Percentiles rank a stretch among this genome's conserved stretches.
phyloP scores from a whole-genome alignment of 92 coral and sea anemone genomes.

The Umimayanthus kanabou region DNA sequence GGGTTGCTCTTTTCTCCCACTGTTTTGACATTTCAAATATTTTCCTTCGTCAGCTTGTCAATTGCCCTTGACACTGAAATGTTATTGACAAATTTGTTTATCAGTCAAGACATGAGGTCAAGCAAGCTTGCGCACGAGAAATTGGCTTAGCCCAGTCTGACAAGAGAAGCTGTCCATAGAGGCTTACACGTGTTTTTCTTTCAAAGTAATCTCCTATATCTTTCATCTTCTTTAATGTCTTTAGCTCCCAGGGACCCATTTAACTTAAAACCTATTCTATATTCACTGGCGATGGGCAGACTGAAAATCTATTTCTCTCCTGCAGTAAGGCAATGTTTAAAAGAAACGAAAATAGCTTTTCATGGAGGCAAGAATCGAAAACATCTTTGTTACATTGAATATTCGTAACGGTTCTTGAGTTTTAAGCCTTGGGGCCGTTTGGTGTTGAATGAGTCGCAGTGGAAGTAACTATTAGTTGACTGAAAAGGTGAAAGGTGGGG shows the following conservation, averaged over 20 bases:
- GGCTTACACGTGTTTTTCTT: constrained; percentile 30
- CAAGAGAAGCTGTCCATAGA: constrained; percentile 13
- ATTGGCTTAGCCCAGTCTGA: constrained; percentile 11
- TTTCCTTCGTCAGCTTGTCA: constrained; percentile 19
- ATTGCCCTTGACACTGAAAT: not conserved
- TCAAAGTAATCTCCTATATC: not conserved
- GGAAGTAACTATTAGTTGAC: constrained; percentile 4
- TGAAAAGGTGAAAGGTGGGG: constrained; percentile 33
- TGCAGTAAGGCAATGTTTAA: not conserved
- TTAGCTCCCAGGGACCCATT: not conserved
- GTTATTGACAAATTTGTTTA: constrained; percentile 22
- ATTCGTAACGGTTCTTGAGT: not conserved
- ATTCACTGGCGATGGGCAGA: not conserved
- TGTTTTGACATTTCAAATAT: not conserved
- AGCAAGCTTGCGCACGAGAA: not conserved
- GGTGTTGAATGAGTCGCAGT: constrained; percentile 32
- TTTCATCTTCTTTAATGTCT: not conserved
- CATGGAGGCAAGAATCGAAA: constrained; percentile 9
- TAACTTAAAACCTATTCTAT: not conserved
- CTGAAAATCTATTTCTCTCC: not conserved
- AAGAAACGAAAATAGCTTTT: not conserved
- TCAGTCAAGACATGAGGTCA: constrained; percentile 29
- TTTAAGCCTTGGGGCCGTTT: constrained; percentile 19
- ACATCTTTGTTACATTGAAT: constrained; percentile 13
- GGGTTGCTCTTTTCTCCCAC: not conserved